Evolutionary conservation across 1,140 invertebrate species (phyloP).

Genomic region (Caenorhabditis brenneri): DNA sequence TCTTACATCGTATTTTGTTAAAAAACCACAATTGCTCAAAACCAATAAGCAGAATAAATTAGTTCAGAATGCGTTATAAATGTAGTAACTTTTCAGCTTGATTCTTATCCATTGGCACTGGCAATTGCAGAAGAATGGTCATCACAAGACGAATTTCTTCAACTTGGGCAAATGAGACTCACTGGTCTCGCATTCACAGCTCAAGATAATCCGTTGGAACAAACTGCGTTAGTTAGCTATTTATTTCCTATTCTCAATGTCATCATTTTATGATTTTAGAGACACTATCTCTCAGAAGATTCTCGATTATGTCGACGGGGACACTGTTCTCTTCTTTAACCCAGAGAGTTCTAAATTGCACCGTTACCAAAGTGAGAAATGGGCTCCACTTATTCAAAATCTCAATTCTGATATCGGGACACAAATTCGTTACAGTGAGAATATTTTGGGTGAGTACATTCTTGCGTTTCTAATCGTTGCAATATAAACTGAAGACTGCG

Average conservation of each 20-base stretch:
- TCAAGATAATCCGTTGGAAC: slow-evolving; percentile 86
- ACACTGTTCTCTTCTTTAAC: slow-evolving; percentile 81
- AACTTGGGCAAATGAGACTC: slow-evolving; percentile 76
- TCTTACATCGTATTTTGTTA: no score
- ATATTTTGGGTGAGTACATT: slow-evolving; percentile 40
- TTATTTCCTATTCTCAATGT: not conserved
- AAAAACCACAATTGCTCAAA: no score
- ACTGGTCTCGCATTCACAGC: slow-evolving; percentile 87
- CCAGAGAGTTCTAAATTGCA: slow-evolving; percentile 67
- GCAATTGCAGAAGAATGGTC: slow-evolving; percentile 91
- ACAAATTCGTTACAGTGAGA: slow-evolving; percentile 72
- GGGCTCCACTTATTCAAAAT: slow-evolving; percentile 87
- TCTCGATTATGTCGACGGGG: slow-evolving; percentile 83
- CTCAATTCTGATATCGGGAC: slow-evolving; percentile 77
- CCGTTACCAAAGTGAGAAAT: slow-evolving; percentile 80
- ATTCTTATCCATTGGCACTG: slow-evolving; percentile 84
- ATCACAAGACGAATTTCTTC: slow-evolving; percentile 81
- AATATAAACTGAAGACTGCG: not conserved
- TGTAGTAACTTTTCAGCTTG: slow-evolving; percentile 56
- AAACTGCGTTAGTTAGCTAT: slow-evolving; percentile 73
- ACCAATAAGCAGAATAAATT: no score
- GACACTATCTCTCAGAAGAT: slow-evolving; percentile 81
- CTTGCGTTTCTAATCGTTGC: not conserved
- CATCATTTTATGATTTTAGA: slow-evolving; percentile 67
- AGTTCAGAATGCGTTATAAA: no score